Percentiles rank a stretch among this genome's conserved stretches.
Conservation (phyloP, 2,113 vertebrate species). For the Myotis davidii region DNA sequence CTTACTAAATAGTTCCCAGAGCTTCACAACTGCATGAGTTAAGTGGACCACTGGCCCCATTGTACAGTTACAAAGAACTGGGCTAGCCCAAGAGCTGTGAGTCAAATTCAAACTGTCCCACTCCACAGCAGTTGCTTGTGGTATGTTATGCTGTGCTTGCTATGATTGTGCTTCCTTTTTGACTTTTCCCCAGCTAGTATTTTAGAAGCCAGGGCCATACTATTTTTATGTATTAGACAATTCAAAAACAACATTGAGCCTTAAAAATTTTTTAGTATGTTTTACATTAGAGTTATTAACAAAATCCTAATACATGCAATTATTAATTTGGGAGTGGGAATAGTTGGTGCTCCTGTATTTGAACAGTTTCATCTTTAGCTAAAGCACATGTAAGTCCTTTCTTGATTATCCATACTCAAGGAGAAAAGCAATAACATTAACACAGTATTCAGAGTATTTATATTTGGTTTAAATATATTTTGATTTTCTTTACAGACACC, state of each 20-base stretch:
- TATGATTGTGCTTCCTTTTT: neutral
- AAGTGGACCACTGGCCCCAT: neutral
- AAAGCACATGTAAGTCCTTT: conserved; percentile 26
- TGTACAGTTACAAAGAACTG: neutral
- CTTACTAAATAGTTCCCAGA: neutral
- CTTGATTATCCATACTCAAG: conserved; percentile 13
- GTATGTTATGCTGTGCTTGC: neutral
- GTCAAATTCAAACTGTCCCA: neutral
- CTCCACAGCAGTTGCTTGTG: neutral
- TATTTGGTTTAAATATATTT: neutral
- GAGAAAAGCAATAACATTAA: conserved; percentile 14
- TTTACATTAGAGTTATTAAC: conserved; percentile 36
- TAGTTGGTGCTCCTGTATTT: neutral
- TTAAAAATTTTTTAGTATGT: conserved; percentile 12
- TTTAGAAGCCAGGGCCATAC: neutral
- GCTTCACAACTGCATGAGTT: neutral
- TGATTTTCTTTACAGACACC: conserved; percentile 45
- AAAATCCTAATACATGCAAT: conserved; percentile 12
- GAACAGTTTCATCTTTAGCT: neutral
- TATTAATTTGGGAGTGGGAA: conserved; percentile 14
- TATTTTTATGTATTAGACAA: conserved; percentile 33
- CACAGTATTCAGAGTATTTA: conserved; percentile 6
- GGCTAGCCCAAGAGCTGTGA: neutral
- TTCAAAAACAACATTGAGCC: neutral
- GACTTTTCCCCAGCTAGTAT: neutral